Conservation (phyloP, 2,888 invertebrate genomes). For the Schizotus pectinicornis region DNA sequence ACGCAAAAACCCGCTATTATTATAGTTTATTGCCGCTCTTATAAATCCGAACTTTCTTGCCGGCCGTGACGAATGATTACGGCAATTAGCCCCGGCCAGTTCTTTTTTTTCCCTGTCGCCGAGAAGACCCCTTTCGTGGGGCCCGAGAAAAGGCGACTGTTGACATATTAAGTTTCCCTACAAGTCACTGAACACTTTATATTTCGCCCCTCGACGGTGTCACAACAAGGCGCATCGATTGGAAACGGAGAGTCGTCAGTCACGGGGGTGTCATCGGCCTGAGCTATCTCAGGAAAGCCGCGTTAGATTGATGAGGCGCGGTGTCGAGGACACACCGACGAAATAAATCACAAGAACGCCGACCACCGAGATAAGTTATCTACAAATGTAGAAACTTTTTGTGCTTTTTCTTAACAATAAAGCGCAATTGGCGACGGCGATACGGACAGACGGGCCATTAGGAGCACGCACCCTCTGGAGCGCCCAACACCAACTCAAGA, state of each 20-base stretch:
- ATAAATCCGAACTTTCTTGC: no score
- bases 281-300: slow-evolving; percentile 48
- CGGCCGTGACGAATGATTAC: slow-evolving; percentile 8
- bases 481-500: no score
- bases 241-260: slow-evolving; percentile 49
- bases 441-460: no score
- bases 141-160: slow-evolving; percentile 13
- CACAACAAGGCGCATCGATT: slow-evolving; percentile 49
- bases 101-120: background rate
- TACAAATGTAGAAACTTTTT: slow-evolving; percentile 1
- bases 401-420: background rate
- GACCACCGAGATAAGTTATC: slow-evolving; percentile 23
- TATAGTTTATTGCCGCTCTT: no score
- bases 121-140: background rate
- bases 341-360: slow-evolving; percentile 49
- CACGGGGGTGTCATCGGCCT: slow-evolving; percentile 47
- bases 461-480: no score
- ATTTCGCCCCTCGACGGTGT: slow-evolving; percentile 42
- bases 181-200: slow-evolving; percentile 37
- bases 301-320: slow-evolving; percentile 51
- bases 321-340: slow-evolving; percentile 51
- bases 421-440: background rate
- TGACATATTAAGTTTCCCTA: slow-evolving; percentile 38
- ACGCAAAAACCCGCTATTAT: no score
- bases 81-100: slow-evolving; percentile 4